phyloP scores from a whole-genome alignment of 2,888 invertebrate species.

The Tribolium freemani region DNA sequence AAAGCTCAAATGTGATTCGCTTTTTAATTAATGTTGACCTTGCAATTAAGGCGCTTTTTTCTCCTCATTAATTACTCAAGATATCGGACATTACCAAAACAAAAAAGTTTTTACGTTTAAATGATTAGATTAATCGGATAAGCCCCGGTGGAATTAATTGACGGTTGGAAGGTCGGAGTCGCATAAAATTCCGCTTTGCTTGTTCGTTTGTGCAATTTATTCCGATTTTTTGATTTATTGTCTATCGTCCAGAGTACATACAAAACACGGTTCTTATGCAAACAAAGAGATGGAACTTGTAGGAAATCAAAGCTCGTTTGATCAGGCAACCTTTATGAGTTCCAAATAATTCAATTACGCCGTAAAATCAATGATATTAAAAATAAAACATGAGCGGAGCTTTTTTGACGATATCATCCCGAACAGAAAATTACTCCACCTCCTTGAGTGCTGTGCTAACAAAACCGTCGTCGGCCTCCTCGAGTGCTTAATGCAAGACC shows the following conservation, averaged over 20 bases:
- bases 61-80: neutral
- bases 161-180: neutral
- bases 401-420: neutral
- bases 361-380: neutral
- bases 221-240: neutral
- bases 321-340: neutral
- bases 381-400: neutral
- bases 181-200: neutral
- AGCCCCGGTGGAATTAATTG: neutral
- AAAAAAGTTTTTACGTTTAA: neutral
- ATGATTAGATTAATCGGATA: neutral
- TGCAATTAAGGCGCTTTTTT: neutral
- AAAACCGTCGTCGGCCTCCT: constrained; percentile 9
- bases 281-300: neutral
- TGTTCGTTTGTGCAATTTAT: neutral
- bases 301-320: neutral
- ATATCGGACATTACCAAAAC: neutral
- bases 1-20: neutral
- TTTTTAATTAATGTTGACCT: neutral
- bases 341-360: neutral
- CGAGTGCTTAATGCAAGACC: constrained; percentile 19
- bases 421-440: constrained; percentile 10
- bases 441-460: constrained; percentile 22
- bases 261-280: neutral
- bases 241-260: neutral